Conservation (phyloP, 2,797 vertebrate genomes). For the Tachyglossus aculeatus region DNA sequence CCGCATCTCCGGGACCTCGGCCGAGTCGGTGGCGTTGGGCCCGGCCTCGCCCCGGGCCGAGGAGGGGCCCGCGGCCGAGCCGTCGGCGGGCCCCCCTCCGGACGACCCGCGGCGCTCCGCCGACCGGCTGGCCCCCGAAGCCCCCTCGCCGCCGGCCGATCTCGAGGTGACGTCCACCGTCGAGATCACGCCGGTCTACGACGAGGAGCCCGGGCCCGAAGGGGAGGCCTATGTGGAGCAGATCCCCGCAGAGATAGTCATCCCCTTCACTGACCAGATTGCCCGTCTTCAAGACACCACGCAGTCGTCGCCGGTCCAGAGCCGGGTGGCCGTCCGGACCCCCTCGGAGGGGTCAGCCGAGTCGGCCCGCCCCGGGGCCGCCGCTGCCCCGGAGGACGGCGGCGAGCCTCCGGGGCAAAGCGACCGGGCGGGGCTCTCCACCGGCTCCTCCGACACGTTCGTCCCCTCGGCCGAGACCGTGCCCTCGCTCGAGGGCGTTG, state of each 20-base stretch:
- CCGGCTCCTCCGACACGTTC: too few species aligned
- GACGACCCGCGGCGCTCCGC: slow-evolving; percentile 55
- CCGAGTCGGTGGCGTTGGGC: slow-evolving; percentile 3
- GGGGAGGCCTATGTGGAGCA: slow-evolving; percentile 46
- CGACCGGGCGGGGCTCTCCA: too few species aligned
- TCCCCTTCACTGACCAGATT: slow-evolving; percentile 40
- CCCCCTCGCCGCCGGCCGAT: slow-evolving; percentile 29
- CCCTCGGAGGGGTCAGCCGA: slow-evolving; percentile 8
- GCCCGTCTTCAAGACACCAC: slow-evolving; percentile 36
- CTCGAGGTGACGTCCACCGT: slow-evolving; percentile 5
- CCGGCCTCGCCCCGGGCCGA: slow-evolving; percentile 22
- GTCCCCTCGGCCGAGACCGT: too few species aligned
- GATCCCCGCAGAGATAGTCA: slow-evolving; percentile 51
- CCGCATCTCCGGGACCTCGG: neutral
- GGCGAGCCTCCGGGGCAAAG: too few species aligned
- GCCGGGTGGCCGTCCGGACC: neutral
- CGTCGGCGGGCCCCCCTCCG: slow-evolving; percentile 41
- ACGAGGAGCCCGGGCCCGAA: slow-evolving; percentile 12
- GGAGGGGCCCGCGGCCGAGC: slow-evolving; percentile 22
- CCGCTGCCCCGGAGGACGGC: too few species aligned
- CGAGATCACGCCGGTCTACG: slow-evolving; percentile 13
- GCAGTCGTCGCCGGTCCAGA: slow-evolving; percentile 34
- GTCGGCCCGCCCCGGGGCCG: neutral
- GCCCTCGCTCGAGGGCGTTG: slow-evolving; percentile 10
- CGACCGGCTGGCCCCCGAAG: slow-evolving; percentile 19